These are phyloP conservation scores for Ommatoiulus sabulosus DNA, from an alignment of 2,888 invertebrate species.

Conservation along the genomic window DNA sequence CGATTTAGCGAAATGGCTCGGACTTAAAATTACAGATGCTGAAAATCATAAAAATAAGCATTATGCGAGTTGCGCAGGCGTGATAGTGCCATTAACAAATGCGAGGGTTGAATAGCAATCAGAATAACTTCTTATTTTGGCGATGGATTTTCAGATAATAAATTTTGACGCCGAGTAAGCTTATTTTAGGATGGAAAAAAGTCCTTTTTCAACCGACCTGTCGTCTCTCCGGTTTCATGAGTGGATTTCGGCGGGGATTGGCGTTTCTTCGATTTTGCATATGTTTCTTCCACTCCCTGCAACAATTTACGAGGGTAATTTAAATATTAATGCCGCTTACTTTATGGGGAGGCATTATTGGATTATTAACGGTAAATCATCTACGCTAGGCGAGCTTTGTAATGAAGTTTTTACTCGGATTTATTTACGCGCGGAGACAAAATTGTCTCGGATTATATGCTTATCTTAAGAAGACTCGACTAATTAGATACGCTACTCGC, in stretches of 20 bases:
- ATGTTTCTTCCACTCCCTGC: conserved; percentile 51
- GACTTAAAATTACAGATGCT: conserved; percentile 57
- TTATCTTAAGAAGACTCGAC: background rate
- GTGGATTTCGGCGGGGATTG: conserved; percentile 52
- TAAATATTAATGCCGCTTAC: conserved; percentile 48
- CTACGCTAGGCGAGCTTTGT: background rate
- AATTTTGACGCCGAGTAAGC: background rate
- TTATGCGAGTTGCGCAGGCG: background rate
- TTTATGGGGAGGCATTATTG: background rate
- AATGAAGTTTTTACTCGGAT: background rate
- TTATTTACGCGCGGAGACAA: conserved; percentile 11
- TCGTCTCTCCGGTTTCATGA: conserved; percentile 50
- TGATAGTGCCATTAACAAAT: background rate
- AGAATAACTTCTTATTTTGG: conserved; percentile 49
- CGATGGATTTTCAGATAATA: background rate
- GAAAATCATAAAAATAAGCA: conserved; percentile 32
- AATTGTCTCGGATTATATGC: background rate
- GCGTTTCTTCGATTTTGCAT: conserved; percentile 49
- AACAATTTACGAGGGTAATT: conserved; percentile 18
- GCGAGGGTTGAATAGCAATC: conserved; percentile 7
- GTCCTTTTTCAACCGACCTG: conserved; percentile 27
- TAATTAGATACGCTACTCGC: background rate
- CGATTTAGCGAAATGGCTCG: conserved; percentile 56
- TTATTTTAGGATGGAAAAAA: background rate
- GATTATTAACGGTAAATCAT: conserved; percentile 35